phyloP scores from a whole-genome alignment of 2,888 invertebrate species.

The Drosophila austrosaltans region DNA sequence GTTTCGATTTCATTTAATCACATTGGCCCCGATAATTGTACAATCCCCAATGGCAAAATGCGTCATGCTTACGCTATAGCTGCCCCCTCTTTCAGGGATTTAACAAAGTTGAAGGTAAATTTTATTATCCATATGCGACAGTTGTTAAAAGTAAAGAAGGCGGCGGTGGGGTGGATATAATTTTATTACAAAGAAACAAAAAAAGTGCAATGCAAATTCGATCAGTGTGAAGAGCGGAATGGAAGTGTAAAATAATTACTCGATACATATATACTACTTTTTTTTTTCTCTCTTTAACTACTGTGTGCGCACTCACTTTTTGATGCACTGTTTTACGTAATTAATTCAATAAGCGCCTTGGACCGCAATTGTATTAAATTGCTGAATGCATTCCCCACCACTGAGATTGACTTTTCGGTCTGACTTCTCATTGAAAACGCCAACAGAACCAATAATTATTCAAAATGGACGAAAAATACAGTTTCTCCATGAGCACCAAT shows the following conservation, averaged over 20 bases:
- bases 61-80: neutral
- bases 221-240: conserved; percentile 28
- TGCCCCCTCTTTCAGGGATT: conserved; percentile 29
- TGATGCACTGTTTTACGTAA: conserved; percentile 66
- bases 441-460: conserved; percentile 52
- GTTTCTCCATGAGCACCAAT: conserved; percentile 29
- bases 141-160: conserved; percentile 32
- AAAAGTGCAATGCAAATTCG: conserved; percentile 29
- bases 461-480: conserved; percentile 38
- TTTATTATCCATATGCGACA: conserved; percentile 58
- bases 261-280: conserved; percentile 21
- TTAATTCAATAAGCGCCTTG: conserved; percentile 78
- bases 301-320: conserved; percentile 39
- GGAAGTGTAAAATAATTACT: conserved; percentile 75
- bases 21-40: conserved; percentile 53
- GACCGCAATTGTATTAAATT: conserved; percentile 69
- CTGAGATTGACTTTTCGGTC: conserved; percentile 70
- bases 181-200: conserved; percentile 49
- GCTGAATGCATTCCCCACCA: conserved; percentile 55
- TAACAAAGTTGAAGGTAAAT: conserved; percentile 68
- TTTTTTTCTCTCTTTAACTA: conserved; percentile 54
- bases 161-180: conserved; percentile 33
- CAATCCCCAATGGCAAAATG: conserved; percentile 14
- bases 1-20: conserved; percentile 72
- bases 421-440: conserved; percentile 29